Evolutionary conservation across 2,113 vertebrate genomes (phyloP).

Genomic region (Callaeas wilsoni): DNA sequence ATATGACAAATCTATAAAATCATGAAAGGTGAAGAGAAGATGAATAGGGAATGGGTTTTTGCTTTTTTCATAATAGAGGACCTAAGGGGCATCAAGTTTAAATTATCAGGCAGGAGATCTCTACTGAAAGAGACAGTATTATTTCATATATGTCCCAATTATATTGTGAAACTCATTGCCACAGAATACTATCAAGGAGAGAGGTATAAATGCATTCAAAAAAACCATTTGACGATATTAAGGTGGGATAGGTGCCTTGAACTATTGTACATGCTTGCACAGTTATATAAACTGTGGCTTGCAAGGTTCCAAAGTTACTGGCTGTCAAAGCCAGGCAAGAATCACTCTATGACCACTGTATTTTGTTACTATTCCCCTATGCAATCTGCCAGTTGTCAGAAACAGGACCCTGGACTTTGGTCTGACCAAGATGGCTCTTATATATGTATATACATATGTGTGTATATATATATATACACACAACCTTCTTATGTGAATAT

Average conservation of each 20-base stretch:
- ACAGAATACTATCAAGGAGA: not conserved
- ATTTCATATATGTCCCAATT: conserved; percentile 2
- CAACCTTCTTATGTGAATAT: not conserved
- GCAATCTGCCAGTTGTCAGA: not conserved
- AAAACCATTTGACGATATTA: not conserved
- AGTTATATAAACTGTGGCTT: not conserved
- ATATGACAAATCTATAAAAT: conserved; percentile 33
- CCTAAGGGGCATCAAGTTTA: conserved; percentile 36
- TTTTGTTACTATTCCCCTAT: not conserved
- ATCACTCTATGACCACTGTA: not conserved
- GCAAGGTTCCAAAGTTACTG: not conserved
- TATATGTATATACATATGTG: fast-evolving
- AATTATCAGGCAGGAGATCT: conserved; percentile 39
- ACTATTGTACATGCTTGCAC: not conserved
- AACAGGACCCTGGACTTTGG: not conserved
- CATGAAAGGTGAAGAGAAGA: conserved; percentile 24
- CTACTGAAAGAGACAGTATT: not conserved
- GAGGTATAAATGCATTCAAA: not conserved
- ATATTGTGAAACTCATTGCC: not conserved
- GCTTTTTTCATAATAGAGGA: conserved; percentile 10
- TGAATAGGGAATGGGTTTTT: conserved; percentile 34
- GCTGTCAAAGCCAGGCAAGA: not conserved
- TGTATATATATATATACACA: no score
- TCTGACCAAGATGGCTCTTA: not conserved
- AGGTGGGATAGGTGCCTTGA: not conserved